Percentiles rank a stretch among this genome's conserved stretches.
phyloP scores from a whole-genome alignment of 2,797 vertebrate genomes.

The Chrosomus eos region DNA sequence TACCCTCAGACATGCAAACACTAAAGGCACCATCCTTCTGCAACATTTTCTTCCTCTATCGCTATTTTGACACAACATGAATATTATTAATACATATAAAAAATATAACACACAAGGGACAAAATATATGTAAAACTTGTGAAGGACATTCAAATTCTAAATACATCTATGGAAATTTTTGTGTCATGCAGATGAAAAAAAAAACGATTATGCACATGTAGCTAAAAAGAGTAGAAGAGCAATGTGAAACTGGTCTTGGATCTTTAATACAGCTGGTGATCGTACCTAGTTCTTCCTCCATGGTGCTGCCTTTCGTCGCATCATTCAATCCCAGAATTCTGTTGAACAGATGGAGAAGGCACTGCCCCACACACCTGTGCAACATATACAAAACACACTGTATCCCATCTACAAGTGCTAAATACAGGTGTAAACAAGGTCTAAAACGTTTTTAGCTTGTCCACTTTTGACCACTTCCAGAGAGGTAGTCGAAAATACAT shows the following conservation, averaged over 20 bases:
- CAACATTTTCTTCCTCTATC: neutral
- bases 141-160: neutral
- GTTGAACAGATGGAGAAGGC: constrained; percentile 99
- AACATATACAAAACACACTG: constrained; percentile 34
- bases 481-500: no score
- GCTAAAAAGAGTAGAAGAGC: neutral
- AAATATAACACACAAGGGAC: neutral
- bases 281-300: constrained; percentile 98
- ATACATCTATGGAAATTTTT: neutral
- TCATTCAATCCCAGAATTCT: constrained; percentile 92
- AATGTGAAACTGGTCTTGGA: neutral
- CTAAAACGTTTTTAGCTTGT: no score
- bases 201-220: neutral
- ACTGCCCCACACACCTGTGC: constrained; percentile 95
- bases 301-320: constrained; percentile 83
- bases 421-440: no score
- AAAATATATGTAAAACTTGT: neutral
- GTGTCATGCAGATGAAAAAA: neutral
- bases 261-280: neutral
- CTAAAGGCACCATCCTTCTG: neutral
- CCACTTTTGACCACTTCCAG: no score
- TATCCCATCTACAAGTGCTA: neutral
- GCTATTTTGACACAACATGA: neutral
- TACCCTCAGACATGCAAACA: constrained; percentile 3
- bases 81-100: neutral